Percentiles rank a stretch among this genome's conserved stretches.
Evolutionary conservation across 2,113 vertebrate species (phyloP).

Genomic region (Martes martes): DNA sequence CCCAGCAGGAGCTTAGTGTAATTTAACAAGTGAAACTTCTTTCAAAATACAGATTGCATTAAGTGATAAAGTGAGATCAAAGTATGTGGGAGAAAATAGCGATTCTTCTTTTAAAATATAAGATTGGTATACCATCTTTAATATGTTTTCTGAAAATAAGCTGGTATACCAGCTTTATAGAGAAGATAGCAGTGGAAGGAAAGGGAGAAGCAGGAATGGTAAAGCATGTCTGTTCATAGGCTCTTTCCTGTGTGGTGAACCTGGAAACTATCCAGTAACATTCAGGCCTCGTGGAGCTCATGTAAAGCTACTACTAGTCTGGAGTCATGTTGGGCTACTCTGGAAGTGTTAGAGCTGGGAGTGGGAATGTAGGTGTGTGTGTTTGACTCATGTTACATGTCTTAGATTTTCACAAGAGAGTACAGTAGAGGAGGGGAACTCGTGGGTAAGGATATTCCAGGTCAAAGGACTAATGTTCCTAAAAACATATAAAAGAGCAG

Average conservation of each 20-base stretch:
- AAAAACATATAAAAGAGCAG: not conserved
- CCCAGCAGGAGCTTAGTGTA: not conserved
- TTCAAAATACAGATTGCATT: not conserved
- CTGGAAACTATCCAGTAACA: not conserved
- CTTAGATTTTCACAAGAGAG: not conserved
- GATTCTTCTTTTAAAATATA: not conserved
- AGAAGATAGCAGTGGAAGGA: not conserved
- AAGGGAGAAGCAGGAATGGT: not conserved
- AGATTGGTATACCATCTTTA: not conserved
- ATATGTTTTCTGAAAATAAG: too few relatives aligned
- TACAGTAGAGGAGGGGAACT: not conserved
- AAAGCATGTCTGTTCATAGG: not conserved
- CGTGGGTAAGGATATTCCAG: not conserved
- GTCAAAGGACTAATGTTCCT: not conserved
- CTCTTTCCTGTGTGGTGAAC: not conserved
- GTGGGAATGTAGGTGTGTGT: too few relatives aligned
- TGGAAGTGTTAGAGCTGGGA: not conserved
- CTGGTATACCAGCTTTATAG: not conserved
- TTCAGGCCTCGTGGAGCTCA: not conserved
- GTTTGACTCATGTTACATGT: not conserved
- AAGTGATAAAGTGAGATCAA: not conserved
- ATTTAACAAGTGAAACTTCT: not conserved
- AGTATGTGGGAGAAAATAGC: not conserved
- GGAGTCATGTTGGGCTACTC: too few relatives aligned
- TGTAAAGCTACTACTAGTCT: not conserved